A percentile compares a stretch with the other conserved stretches of the same genome.
Conservation (phyloP, 2,113 vertebrate genomes). For the Bujurquina vittata region DNA sequence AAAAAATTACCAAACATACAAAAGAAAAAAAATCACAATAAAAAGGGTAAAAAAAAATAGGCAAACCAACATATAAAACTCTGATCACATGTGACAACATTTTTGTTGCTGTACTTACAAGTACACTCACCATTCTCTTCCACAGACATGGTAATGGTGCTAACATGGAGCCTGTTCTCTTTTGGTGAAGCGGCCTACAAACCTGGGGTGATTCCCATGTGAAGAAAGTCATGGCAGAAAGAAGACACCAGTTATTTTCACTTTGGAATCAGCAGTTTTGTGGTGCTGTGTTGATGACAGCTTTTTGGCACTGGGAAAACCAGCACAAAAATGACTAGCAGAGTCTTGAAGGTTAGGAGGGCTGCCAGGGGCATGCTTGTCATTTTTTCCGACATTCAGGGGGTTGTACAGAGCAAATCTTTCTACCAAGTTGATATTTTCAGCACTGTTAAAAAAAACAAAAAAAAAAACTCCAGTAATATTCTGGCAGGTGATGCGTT, state of each 20-base stretch:
- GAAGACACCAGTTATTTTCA: not conserved
- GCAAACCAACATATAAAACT: too few species aligned
- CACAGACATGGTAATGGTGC: not conserved
- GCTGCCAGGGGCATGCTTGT: not conserved
- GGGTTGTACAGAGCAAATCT: not conserved
- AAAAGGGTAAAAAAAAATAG: not conserved
- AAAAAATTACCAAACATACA: not conserved
- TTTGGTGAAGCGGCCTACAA: not conserved
- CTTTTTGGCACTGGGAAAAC: not conserved
- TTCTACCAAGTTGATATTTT: not conserved
- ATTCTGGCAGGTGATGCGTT: not conserved
- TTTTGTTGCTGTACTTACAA: too few species aligned
- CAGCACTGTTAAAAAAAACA: not conserved
- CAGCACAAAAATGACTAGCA: not conserved
- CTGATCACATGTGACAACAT: too few species aligned
- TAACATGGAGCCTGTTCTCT: not conserved
- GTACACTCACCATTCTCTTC: not conserved
- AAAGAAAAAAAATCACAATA: not conserved
- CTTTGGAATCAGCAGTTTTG: not conserved
- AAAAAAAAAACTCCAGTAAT: not conserved
- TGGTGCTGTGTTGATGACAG: not conserved
- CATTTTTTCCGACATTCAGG: not conserved
- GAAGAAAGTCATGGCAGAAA: not conserved
- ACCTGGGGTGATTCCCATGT: not conserved
- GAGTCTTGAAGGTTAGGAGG: not conserved